Evolutionary conservation across 2,113 vertebrate species (phyloP).

Genomic region (Cynocephalus volans): DNA sequence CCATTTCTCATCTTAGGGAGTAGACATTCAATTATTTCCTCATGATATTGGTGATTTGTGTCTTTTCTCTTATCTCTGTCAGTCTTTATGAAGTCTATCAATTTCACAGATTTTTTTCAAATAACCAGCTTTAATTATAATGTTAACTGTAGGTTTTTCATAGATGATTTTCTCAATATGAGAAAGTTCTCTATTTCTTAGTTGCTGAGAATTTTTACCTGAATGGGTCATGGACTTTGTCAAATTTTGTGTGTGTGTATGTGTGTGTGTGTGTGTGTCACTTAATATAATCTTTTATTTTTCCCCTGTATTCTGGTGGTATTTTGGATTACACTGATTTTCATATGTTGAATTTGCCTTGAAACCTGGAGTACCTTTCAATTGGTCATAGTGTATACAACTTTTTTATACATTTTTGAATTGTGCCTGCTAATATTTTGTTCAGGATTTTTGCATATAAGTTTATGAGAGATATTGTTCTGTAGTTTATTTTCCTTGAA

Average conservation of each 20-base stretch:
- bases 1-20: background rate
- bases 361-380: background rate
- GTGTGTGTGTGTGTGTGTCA: too few species aligned
- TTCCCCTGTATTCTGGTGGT: background rate
- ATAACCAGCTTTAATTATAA: background rate
- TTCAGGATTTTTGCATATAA: background rate
- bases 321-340: background rate
- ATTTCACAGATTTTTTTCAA: background rate
- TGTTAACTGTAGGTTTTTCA: background rate
- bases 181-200: background rate
- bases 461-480: background rate
- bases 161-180: background rate
- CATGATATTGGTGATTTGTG: too few species aligned
- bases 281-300: too few species aligned
- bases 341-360: background rate
- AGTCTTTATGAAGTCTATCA: background rate
- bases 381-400: background rate
- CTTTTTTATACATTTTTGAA: background rate
- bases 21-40: background rate
- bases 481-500: background rate
- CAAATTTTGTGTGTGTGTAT: background rate
- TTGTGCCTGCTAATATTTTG: background rate
- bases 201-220: background rate
- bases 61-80: background rate
- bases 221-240: background rate